phyloP scores from a whole-genome alignment of 2,888 invertebrate genomes.

The Trachelus tabidus region DNA sequence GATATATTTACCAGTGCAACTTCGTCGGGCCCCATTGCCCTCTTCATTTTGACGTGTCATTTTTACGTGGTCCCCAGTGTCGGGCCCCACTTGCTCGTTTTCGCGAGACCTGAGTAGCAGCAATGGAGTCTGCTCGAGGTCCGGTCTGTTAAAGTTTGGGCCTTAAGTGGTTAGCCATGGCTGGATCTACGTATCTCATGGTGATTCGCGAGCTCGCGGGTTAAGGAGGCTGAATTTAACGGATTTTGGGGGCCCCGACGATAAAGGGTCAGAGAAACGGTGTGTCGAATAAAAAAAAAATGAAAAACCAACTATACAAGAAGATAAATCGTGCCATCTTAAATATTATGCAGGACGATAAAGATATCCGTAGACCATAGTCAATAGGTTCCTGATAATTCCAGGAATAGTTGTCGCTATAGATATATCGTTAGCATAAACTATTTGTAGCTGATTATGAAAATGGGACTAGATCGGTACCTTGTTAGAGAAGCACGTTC shows the following conservation, averaged over 20 bases:
- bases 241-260: neutral
- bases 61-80: neutral
- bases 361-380: neutral
- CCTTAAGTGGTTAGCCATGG: neutral
- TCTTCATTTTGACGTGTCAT: neutral
- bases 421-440: neutral
- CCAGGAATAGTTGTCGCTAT: neutral
- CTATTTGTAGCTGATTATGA: constrained; percentile 38
- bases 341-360: neutral
- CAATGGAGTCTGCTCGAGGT: neutral
- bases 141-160: neutral
- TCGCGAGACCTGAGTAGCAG: neutral
- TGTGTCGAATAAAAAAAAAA: neutral
- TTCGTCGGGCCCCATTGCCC: neutral
- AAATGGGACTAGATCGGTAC: constrained; percentile 43
- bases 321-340: neutral
- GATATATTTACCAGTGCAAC: neutral
- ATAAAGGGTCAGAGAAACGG: neutral
- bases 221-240: neutral
- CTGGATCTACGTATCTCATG: neutral
- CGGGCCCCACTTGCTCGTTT: neutral
- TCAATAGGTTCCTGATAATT: neutral
- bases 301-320: constrained; percentile 5
- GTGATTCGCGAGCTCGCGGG: neutral
- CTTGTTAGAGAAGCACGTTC: constrained; percentile 42